Evolutionary conservation across 2,888 invertebrate species (phyloP), one percentile per base, ranked within the genome.

Genomic region (Mimas tiliae): DNA sequence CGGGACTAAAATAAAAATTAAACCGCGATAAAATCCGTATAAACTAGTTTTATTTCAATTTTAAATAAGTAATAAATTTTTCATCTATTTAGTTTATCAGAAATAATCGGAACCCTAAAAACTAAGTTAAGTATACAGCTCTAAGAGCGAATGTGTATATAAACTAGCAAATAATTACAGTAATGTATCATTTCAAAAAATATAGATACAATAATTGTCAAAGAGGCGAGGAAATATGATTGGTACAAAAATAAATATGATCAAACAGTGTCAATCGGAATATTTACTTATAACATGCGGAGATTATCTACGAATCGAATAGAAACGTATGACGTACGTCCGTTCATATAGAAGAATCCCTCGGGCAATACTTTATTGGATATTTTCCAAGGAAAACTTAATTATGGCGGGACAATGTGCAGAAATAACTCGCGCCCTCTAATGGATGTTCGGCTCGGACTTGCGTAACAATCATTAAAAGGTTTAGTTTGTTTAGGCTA

Each of bases 381-480:
- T 79, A 80, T 79, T 80, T 79, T 86, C 88, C 86, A 89, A 86
- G 72, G 81, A 80, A 85, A 89, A 86, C 83, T 84, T 84, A 83
- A 87, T 89, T 85, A 86, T 83, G 78, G 77, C 72, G 75, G 79
- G 79, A 81, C 81, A 84, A 83, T 85, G 82, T 77, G 71, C 69
- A 76, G 79, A 81, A 79, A 80, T 78, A 79, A 74, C 71, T 66
- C 63, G 52, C 67, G 70, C 74, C 74, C 73, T 76, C 70, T 81
- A 80, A 81, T 79, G 77, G 74, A 76, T 78, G 72, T 81, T 78
- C 64, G 69, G 70, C 71, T 77, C 70, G 72, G 77, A 75, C 71
- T 75, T 71, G 64, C 62, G 65, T 73, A 38, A 72, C 34, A 38
- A 19, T 58, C 58, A 58, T 58, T 42, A n/a, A n/a, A n/a, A n/a